phyloP scores from a whole-genome alignment of 2,888 invertebrate genomes.

The Amphimallon solstitiale region DNA sequence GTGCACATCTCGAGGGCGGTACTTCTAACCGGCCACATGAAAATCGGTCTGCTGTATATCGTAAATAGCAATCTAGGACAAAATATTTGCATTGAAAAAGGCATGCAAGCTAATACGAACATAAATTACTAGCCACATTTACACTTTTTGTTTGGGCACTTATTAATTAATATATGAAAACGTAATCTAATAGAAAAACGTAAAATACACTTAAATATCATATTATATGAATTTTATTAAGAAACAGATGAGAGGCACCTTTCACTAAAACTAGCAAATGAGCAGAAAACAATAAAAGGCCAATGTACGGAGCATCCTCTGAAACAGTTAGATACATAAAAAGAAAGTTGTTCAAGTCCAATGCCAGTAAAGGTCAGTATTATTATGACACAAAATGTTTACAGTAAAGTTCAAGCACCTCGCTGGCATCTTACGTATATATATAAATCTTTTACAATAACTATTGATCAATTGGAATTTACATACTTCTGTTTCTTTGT shows the following conservation, averaged over 20 bases:
- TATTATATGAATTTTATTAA: background rate
- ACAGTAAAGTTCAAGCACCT: conserved; percentile 18
- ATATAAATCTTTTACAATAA: background rate
- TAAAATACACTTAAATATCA: background rate
- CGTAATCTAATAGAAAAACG: background rate
- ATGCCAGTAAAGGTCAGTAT: conserved; percentile 30
- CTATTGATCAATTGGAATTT: background rate
- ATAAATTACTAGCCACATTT: too few species aligned
- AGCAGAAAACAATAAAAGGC: too few species aligned
- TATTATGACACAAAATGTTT: conserved; percentile 22
- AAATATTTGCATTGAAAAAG: too few species aligned
- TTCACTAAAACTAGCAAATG: background rate
- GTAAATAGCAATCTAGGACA: too few species aligned
- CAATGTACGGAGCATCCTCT: background rate
- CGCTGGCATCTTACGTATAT: background rate
- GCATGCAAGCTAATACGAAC: too few species aligned
- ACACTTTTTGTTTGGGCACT: too few species aligned
- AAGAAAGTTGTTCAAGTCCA: conserved; percentile 37
- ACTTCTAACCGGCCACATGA: too few species aligned
- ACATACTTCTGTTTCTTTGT: too few species aligned
- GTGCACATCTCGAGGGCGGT: too few species aligned
- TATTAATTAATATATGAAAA: too few species aligned
- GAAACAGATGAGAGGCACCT: background rate
- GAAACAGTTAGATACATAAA: conserved; percentile 5
- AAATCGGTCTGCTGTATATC: too few species aligned